Evolutionary conservation across 2,888 invertebrate genomes (phyloP), one percentile per base, ranked within the genome.

Genomic region (Stramonita haemastoma): DNA sequence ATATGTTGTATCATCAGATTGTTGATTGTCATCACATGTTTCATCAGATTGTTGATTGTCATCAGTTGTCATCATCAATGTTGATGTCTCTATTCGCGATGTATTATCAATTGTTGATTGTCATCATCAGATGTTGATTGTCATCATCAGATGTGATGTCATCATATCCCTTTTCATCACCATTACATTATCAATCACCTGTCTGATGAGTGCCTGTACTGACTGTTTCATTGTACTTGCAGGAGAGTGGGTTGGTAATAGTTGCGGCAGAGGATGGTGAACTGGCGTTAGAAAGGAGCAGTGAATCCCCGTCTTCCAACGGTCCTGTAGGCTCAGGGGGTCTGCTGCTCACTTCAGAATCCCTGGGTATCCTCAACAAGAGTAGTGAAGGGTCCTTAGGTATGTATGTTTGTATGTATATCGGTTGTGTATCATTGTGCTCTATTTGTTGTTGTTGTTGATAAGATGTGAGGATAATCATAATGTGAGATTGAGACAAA

Each of bases 201-300:
- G 46, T 46, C 46, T 46, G 46, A 46, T 46, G 4, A 46, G 8
- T 46, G 46, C 46, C 2, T 46, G 46, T 46, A 46, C 8, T 46
- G 46, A 46, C 46, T 46, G 15, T 79, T 79, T 79, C 19, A 79
- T 79, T 79, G 2, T 34, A 60, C 32, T 86, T 86, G 5, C 90
- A 91, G 91, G 90, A 91, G 77, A 91, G 91, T 90, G 91, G 91
- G 26, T 88, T 91, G 86, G 90, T 90, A 26, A 90, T 91, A 89
- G 86, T 91, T 36, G 84, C 91, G n/a, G 90, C 90, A 89, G 90
- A 91, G 22, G 89, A 85, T 60, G 91, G 91, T 46, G 90, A 91
- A 26, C 90, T 90, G 56, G 87, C 90, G 8, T 88, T 91, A 34
- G 89, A 90, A 66, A 89, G 90, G 60, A 89, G 88, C 85, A 79